Percentiles rank a stretch among this genome's conserved stretches.
Conservation (phyloP, 2,797 vertebrate genomes). For the Crocidura indochinensis region DNA sequence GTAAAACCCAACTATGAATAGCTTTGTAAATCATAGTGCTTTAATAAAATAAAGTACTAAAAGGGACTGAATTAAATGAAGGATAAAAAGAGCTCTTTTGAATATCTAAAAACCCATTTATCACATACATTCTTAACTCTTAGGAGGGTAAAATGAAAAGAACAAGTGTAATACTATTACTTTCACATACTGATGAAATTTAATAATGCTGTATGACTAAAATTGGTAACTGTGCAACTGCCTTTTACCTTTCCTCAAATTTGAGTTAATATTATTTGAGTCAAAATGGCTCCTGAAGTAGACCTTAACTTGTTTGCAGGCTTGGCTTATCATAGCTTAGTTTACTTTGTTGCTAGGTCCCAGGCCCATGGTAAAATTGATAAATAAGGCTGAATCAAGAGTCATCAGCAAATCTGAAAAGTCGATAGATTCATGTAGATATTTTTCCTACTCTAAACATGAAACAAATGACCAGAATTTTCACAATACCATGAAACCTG, state of each 20-base stretch:
- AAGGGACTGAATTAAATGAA: background rate
- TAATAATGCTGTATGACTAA: background rate
- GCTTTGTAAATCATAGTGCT: no score
- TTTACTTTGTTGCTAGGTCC: slow-evolving; percentile 13
- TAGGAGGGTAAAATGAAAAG: slow-evolving; percentile 49
- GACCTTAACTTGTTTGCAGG: background rate
- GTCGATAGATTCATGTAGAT: background rate
- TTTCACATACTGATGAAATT: slow-evolving; percentile 47
- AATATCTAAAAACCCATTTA: slow-evolving; percentile 19
- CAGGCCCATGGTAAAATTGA: background rate
- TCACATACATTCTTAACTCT: slow-evolving; percentile 31
- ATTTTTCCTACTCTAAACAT: slow-evolving; percentile 11
- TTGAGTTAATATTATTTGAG: background rate
- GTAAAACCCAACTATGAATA: no score
- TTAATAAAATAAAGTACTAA: no score
- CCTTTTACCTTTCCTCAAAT: background rate
- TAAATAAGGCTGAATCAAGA: slow-evolving; percentile 26
- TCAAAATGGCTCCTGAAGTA: background rate
- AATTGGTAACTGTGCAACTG: background rate
- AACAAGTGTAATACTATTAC: background rate
- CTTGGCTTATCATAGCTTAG: background rate
- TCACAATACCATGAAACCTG: slow-evolving; percentile 27
- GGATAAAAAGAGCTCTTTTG: slow-evolving; percentile 28
- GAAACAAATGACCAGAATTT: slow-evolving; percentile 37
- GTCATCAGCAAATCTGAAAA: background rate